phyloP scores from a whole-genome alignment of 1,140 invertebrate genomes.

The Drosophila subpulchrella region DNA sequence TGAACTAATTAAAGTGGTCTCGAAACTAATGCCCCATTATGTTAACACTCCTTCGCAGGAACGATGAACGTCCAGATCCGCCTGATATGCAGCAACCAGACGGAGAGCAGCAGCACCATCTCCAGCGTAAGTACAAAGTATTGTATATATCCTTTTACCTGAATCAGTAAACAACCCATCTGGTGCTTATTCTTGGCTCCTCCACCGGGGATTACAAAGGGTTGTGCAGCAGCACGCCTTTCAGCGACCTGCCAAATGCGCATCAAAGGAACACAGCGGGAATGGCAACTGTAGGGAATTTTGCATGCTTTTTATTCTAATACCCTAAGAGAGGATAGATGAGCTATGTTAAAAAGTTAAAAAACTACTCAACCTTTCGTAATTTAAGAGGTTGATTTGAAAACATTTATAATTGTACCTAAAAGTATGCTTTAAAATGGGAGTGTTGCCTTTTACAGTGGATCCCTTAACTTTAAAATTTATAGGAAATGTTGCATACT shows the following conservation, averaged over 20 bases:
- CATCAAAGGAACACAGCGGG: slow-evolving; percentile 46
- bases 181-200: slow-evolving; percentile 13
- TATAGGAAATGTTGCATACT: no score
- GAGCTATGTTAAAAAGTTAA: no score
- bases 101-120: slow-evolving; percentile 48
- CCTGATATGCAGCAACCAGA: slow-evolving; percentile 72
- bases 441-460: no score
- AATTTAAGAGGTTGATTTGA: no score
- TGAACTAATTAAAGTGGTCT: slow-evolving; percentile 61
- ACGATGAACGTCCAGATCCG: slow-evolving; percentile 77
- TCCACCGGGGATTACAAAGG: slow-evolving; percentile 28
- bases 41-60: slow-evolving; percentile 61
- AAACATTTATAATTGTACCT: no score
- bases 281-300: slow-evolving; percentile 11
- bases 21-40: slow-evolving; percentile 45
- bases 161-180: slow-evolving; percentile 5
- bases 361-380: no score
- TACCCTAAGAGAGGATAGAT: slow-evolving; percentile 5
- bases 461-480: no score
- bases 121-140: slow-evolving; percentile 65
- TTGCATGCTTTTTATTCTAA: slow-evolving; percentile 17
- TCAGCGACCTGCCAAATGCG: slow-evolving; percentile 42
- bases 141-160: slow-evolving; percentile 3
- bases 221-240: slow-evolving; percentile 47
- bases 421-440: no score